Base-by-base conservation (phyloP, 2,888 invertebrate genomes). In the Drosophila anomalata region DNA sequence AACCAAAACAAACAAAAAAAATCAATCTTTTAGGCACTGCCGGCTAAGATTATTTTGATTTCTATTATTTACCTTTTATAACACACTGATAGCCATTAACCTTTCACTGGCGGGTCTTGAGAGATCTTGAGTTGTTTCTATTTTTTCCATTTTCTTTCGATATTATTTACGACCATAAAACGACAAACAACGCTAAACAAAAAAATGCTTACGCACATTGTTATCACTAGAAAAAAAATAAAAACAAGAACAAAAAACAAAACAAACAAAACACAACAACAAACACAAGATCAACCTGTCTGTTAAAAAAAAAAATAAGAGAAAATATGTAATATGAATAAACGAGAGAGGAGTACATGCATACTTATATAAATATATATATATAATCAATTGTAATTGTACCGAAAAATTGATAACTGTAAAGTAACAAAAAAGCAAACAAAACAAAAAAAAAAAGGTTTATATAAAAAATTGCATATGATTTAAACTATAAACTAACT, bases 381-480 rank as follows among this genome's bases (percentile, higher is more conserved):
- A 84, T 77, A 77, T 74, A 60, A 80, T 70, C 57, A 78, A 80
- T 76, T 79, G 77, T 80, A 78, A 84, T 78, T 89, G 78, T 86
- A 86, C 75, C 79, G 86, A 82, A 82, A 82, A 84, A 84, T 83
- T 84, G 78, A 87, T 80, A 82, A 79, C 52, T 83, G 82, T 79
- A 86, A 88, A 78, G 73, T 73, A 68, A 77, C 74, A 57, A 46
- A 70, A 17, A 61, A 61, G 31, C 33, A 51, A 50, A 41, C 66
- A 74, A 80, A 61, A 14, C 42, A 61, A 41, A 48, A 58, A 48
- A 48, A 41, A 71, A 76, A 80, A 41, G 70, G 79, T 73, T 82
- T 76, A 80, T 77, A 76, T 17, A 17, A 17, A 17, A 73, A 75
- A 78, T 74, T 79, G 75, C 75, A 84, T 84, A 73, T 67, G 66